Evolutionary conservation across 1,140 invertebrate genomes (phyloP).

Genomic region (Heliothis virescens): DNA sequence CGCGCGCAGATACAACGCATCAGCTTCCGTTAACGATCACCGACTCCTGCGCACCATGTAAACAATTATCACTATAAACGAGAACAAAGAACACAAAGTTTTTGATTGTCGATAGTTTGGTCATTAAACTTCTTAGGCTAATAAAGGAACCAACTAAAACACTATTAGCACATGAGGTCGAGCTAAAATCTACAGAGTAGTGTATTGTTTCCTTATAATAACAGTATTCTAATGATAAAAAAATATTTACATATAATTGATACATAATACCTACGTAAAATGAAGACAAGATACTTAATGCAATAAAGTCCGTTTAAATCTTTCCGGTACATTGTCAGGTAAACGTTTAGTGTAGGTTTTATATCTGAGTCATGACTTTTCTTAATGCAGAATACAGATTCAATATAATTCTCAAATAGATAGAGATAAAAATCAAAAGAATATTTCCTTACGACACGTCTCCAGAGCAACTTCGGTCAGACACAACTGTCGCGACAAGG

Average conservation of each 20-base stretch:
- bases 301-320: too few species aligned
- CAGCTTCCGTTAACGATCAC: slow-evolving; percentile 67
- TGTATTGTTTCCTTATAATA: neutral
- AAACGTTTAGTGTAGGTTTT: too few species aligned
- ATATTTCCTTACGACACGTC: neutral
- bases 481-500: neutral
- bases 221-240: neutral
- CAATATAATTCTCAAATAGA: too few species aligned
- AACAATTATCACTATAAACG: slow-evolving; percentile 69
- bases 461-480: neutral
- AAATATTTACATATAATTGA: too few species aligned
- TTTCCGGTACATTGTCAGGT: too few species aligned
- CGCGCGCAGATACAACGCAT: slow-evolving; percentile 55
- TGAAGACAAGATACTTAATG: too few species aligned
- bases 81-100: slow-evolving; percentile 64
- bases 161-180: neutral
- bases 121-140: slow-evolving; percentile 37
- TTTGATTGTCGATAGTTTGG: slow-evolving; percentile 54
- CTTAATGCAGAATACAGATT: too few species aligned
- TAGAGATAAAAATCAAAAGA: too few species aligned
- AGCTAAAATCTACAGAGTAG: neutral
- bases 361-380: too few species aligned
- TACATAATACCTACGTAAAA: too few species aligned
- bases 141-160: slow-evolving; percentile 19
- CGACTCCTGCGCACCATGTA: slow-evolving; percentile 57